Conservation (phyloP, 2,888 invertebrate genomes). For the Odontomyia ornata region DNA sequence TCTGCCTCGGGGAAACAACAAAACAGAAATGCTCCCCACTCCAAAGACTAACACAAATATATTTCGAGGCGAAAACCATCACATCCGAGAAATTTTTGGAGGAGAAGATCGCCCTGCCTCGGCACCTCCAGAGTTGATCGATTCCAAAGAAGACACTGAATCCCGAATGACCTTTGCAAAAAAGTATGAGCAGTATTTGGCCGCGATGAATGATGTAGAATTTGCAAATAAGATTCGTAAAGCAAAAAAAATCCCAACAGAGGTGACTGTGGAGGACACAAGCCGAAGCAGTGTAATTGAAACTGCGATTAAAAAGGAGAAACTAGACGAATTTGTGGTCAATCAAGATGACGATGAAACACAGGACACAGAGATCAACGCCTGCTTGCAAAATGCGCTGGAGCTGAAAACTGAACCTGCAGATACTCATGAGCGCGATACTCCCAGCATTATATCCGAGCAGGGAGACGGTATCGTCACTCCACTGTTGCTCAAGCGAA, state of each 20-base stretch:
- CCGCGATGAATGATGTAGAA: slow-evolving; percentile 56
- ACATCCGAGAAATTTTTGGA: slow-evolving; percentile 78
- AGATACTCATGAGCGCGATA: slow-evolving; percentile 59
- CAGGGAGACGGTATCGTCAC: slow-evolving; percentile 46
- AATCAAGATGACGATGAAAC: slow-evolving; percentile 55
- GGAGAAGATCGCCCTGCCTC: slow-evolving; percentile 78
- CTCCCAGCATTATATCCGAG: slow-evolving; percentile 52
- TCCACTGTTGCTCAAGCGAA: slow-evolving; percentile 52
- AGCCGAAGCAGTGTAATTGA: slow-evolving; percentile 7
- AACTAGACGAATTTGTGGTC: slow-evolving; percentile 44
- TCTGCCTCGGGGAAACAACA: slow-evolving; percentile 48
- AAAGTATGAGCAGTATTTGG: slow-evolving; percentile 61
- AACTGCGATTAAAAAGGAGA: slow-evolving; percentile 44
- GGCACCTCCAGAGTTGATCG: slow-evolving; percentile 71
- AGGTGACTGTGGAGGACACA: neutral
- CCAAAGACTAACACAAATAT: slow-evolving; percentile 48
- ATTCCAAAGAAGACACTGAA: slow-evolving; percentile 56
- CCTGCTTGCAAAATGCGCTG: slow-evolving; percentile 65
- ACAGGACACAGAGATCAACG: slow-evolving; percentile 51
- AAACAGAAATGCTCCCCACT: slow-evolving; percentile 56
- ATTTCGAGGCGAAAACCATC: slow-evolving; percentile 41
- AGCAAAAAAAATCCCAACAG: slow-evolving; percentile 31
- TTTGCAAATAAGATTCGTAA: slow-evolving; percentile 50
- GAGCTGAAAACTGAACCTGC: slow-evolving; percentile 62
- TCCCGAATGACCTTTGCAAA: slow-evolving; percentile 60